Evolutionary conservation across 2,888 invertebrate genomes (phyloP).

Genomic region (Deilephila elpenor): DNA sequence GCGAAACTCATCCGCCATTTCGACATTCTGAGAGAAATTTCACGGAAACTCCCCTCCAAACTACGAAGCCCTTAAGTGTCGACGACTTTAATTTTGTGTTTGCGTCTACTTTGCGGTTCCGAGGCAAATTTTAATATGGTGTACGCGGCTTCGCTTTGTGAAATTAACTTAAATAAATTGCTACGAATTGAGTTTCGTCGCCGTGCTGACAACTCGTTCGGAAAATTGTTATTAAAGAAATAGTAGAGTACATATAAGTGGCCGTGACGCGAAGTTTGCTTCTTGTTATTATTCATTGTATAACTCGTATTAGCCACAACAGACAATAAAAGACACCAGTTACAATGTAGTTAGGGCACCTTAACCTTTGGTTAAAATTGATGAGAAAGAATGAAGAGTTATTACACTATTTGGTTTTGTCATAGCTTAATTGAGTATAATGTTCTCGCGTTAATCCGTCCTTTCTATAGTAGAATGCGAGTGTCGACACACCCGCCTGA

Average conservation of each 20-base stretch:
- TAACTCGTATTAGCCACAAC: background rate
- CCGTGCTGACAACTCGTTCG: slow-evolving; percentile 61
- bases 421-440: slow-evolving; percentile 13
- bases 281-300: background rate
- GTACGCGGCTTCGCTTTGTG: slow-evolving; percentile 73
- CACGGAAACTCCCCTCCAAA: slow-evolving; percentile 78
- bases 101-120: slow-evolving; percentile 82
- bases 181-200: slow-evolving; percentile 70
- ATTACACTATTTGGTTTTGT: slow-evolving; percentile 14
- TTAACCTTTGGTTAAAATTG: background rate
- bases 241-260: slow-evolving; percentile 35
- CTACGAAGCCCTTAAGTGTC: slow-evolving; percentile 82
- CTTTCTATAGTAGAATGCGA: slow-evolving; percentile 65
- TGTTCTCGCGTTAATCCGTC: slow-evolving; percentile 48
- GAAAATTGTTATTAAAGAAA: slow-evolving; percentile 60
- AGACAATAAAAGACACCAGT: background rate
- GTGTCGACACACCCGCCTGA: slow-evolving; percentile 69
- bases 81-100: slow-evolving; percentile 84
- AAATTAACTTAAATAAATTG: slow-evolving; percentile 81
- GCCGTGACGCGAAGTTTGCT: background rate
- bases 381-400: background rate
- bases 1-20: slow-evolving; percentile 84
- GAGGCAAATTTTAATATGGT: slow-evolving; percentile 80
- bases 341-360: background rate
- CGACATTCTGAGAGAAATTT: slow-evolving; percentile 82